Percentiles rank a stretch among this genome's conserved stretches.
phyloP scores from a whole-genome alignment of 1,140 invertebrate genomes.

The honey bee (Apis mellifera) region Amel_HAv3.1 CM009933.2:7371001-7371500 shows the following conservation, averaged over 20 bases:
- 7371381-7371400: not conserved
- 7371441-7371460: constrained; percentile 22
- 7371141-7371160: constrained; percentile 77
- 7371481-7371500: not conserved
- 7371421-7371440: too few species aligned
- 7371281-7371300: constrained; percentile 40
- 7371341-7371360: not conserved
- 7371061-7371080: constrained; percentile 65
- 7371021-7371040: constrained; percentile 64
- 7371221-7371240: constrained; percentile 77
- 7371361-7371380: not conserved
- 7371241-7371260: constrained; percentile 78
- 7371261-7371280: constrained; percentile 71
- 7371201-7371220: constrained; percentile 78
- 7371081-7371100: constrained; percentile 70
- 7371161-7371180: constrained; percentile 78
- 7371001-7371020: constrained; percentile 30
- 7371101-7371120: constrained; percentile 57
- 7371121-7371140: constrained; percentile 65
- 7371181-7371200: constrained; percentile 73
- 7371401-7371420: not conserved
- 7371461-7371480: not conserved
- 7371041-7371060: constrained; percentile 54
- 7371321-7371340: constrained; percentile 48
- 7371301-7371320: constrained; percentile 55